These are phyloP conservation scores for Melanotaenia pygmaea DNA, from an alignment of 2,797 vertebrate species.

Conservation along the genomic window DNA sequence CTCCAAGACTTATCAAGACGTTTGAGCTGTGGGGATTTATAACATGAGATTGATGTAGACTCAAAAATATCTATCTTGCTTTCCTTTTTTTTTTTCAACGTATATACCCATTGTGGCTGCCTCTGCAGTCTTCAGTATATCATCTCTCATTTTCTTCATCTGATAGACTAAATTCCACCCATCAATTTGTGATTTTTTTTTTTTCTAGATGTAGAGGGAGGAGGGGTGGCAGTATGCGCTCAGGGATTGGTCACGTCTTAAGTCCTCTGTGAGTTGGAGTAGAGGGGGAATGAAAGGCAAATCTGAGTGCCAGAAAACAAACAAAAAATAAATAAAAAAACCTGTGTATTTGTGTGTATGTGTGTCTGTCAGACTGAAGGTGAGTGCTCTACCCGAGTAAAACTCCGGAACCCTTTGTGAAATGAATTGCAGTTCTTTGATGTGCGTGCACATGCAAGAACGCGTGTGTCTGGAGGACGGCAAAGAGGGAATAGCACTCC, in stretches of 20 bases:
- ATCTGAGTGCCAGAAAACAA: constrained; percentile 42
- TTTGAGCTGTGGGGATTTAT: constrained; percentile 62
- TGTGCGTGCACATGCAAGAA: not conserved
- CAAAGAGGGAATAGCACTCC: constrained; percentile 59
- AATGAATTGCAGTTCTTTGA: constrained; percentile 44
- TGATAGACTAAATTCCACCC: constrained; percentile 57
- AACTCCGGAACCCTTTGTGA: constrained; percentile 53
- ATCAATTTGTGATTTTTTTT: constrained; percentile 36
- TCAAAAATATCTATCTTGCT: constrained; percentile 42
- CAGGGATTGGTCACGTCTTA: constrained; percentile 32
- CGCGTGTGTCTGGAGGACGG: constrained; percentile 35
- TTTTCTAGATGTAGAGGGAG: constrained; percentile 26
- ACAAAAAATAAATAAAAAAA: constrained; percentile 21
- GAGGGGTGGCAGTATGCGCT: constrained; percentile 14
- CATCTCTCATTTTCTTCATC: constrained; percentile 64
- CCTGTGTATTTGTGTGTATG: constrained; percentile 27
- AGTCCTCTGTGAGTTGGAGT: constrained; percentile 41
- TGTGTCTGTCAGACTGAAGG: constrained; percentile 27
- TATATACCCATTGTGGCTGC: constrained; percentile 31
- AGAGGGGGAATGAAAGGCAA: constrained; percentile 52
- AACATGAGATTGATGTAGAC: constrained; percentile 69
- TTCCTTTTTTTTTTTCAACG: not conserved
- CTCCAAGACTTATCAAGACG: constrained; percentile 56
- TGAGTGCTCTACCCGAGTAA: constrained; percentile 46
- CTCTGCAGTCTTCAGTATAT: constrained; percentile 44